These are phyloP conservation scores for Philaethria dido DNA, from an alignment of 2,888 invertebrate genomes.

Conservation along the genomic window DNA sequence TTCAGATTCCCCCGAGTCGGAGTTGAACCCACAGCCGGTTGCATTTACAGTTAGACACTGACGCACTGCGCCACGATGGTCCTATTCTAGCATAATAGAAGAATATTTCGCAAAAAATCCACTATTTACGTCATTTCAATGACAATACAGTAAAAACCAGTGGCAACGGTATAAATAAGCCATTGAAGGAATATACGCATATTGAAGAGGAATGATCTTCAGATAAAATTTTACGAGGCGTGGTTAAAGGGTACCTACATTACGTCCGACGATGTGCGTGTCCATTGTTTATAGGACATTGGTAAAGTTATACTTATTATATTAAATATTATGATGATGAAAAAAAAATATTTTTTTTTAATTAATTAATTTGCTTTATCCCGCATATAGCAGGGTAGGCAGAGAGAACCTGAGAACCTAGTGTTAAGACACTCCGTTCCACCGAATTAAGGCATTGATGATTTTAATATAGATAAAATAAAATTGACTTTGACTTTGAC, in stretches of 20 bases:
- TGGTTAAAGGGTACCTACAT: conserved; percentile 38
- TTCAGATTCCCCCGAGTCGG: no score
- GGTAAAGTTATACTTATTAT: neutral
- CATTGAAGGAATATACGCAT: conserved; percentile 33
- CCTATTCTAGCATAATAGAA: no score
- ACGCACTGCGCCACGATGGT: neutral
- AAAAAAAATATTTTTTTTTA: no score
- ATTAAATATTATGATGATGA: no score
- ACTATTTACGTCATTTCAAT: conserved; percentile 15
- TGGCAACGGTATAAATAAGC: conserved; percentile 38
- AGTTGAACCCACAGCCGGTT: fast-evolving
- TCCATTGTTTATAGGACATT: conserved; percentile 24
- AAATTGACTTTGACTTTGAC: no score
- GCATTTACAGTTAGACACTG: neutral
- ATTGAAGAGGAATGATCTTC: conserved; percentile 50
- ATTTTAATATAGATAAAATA: no score
- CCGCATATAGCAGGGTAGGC: no score
- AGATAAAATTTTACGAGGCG: conserved; percentile 67
- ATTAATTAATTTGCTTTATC: no score
- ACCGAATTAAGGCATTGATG: no score
- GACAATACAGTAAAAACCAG: conserved; percentile 17
- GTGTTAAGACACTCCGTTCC: no score
- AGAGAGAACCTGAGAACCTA: no score
- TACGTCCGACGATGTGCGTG: conserved; percentile 30
- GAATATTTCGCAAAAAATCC: neutral